phyloP scores from a whole-genome alignment of 2,888 invertebrate genomes.

The Drymonia ruficornis region DNA sequence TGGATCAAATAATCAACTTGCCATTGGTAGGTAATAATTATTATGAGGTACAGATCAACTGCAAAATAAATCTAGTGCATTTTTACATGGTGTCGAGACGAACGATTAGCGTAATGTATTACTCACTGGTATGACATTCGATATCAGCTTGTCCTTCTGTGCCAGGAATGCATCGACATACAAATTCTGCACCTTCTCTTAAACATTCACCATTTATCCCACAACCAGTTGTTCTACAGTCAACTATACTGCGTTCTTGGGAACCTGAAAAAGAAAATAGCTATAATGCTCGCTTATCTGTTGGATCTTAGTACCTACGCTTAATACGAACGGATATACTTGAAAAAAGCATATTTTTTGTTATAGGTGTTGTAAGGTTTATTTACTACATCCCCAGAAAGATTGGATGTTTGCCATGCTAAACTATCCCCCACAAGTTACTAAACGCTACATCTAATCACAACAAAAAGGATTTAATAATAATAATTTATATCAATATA shows the following conservation, averaged over 20 bases:
- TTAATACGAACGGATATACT: no score
- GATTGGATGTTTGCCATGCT: no score
- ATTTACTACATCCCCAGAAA: no score
- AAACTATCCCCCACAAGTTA: no score
- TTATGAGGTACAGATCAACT: slow-evolving; percentile 24
- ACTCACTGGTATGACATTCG: slow-evolving; percentile 87
- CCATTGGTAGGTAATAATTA: slow-evolving; percentile 10
- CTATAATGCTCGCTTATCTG: no score
- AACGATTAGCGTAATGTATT: slow-evolving; percentile 35
- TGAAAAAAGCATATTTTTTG: no score
- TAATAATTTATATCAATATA: no score
- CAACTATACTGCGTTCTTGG: slow-evolving; percentile 85
- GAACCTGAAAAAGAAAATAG: slow-evolving; percentile 73
- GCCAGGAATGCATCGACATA: slow-evolving; percentile 91
- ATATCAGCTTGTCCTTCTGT: slow-evolving; percentile 89
- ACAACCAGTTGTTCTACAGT: slow-evolving; percentile 94
- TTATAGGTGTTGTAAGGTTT: no score
- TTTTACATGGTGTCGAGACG: slow-evolving; percentile 74
- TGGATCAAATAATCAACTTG: background rate
- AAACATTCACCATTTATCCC: slow-evolving; percentile 94
- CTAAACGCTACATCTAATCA: no score
- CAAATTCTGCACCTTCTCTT: slow-evolving; percentile 92
- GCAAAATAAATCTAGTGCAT: slow-evolving; percentile 70
- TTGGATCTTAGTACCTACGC: no score
- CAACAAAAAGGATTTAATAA: no score